Evolutionary conservation across 1,140 invertebrate species (phyloP), one percentile per base, ranked within the genome.

Genomic region (Meloidogyne exigua): DNA sequence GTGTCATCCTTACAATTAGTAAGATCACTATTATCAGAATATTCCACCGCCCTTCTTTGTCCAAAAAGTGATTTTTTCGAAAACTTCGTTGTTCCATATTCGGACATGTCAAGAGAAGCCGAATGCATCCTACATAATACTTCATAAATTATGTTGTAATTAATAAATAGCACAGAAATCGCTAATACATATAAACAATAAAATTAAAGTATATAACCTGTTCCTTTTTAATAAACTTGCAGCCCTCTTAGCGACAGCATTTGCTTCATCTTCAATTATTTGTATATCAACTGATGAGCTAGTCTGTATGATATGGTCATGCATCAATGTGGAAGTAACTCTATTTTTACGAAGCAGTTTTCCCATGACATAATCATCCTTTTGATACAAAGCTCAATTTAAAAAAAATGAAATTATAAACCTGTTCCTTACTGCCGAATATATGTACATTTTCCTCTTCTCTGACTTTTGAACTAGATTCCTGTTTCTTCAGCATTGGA

Each of bases 361-460:
- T 2, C 74, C 72, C 32, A 85, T 65, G 18, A 85, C 84, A 72
- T 84, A 87, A 36, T 87, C 84, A 68, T 85, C 85, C 82, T 84
- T 44, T 77, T 79, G 13, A 5, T 18, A 13, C 18, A n/a, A n/a
- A n/a, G n/a, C 5, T 32, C 68, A 36, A 11, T 69, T 64, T n/a
- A 21, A 69, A 69, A 12, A 69, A 25, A 10, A 69, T 2, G 1
- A 4, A 49, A 4, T 62, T 26, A 63, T 15, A 77, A 28, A 44
- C 26, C 64, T 42, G 42, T 26, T 63, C n/a, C 5, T 21, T 25
- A 21, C 21, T 21, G 11, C 68, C 13, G 13, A 69, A 69, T 36
- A 12, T 49, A 11, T 18, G 7, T 77, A 21, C 71, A 77, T 15
- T n/a, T 42, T 76, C 25, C 36, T 76, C 13, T 12, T 26, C 28